Evolutionary conservation across 2,113 vertebrate genomes (phyloP), one percentile per base, ranked within the genome.

Genomic region (Chrysochloris asiatica): DNA sequence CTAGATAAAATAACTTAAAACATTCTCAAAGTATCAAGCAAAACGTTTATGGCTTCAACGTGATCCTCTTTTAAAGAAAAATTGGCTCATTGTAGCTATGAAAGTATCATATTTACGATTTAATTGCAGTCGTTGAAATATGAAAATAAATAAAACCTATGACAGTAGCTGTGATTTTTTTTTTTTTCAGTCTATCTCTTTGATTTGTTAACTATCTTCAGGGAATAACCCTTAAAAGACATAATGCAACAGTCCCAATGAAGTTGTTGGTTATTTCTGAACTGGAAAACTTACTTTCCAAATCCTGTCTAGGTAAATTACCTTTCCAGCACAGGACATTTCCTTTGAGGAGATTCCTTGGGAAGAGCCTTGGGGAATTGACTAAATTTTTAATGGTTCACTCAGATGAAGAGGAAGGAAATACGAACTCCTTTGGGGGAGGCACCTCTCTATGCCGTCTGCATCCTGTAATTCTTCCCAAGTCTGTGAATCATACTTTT

Each of bases 381-480:
- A 85, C 95, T 95, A 97, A 97, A 95, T 97, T 97, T 97, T 97
- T 97, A 98, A 98, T 97, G 97, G 89, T 75, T 97, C 97, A 88
- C 96, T 98, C 97, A 97, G 98, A 97, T 97, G 96, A 97, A 96
- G 97, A 97, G 97, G 98, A 98, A 98, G 98, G 98, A 98, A 98
- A 97, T 91, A 96, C 95, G 95, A 89, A 95, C 92, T 97, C 95
- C 95, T 97, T 96, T 92, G 91, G 86, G 85, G 97, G 95, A 97
- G 96, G 95, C 96, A 96, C 96, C 95, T 97, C 88, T 96, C 95
- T 86, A 97, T 92, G 96, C 97, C 95, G 95, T 94, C 97, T 97
- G 97, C 97, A 98, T 98, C 98, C 98, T 98, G 97, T 96, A 95
- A 98, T 98, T 98, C 98, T 98, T 98, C 97, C 96, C 96, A 94